Percentiles rank a stretch among this genome's conserved stretches.
Conservation (phyloP, 2,888 invertebrate genomes). For the Psococerastis gibbosa region DNA sequence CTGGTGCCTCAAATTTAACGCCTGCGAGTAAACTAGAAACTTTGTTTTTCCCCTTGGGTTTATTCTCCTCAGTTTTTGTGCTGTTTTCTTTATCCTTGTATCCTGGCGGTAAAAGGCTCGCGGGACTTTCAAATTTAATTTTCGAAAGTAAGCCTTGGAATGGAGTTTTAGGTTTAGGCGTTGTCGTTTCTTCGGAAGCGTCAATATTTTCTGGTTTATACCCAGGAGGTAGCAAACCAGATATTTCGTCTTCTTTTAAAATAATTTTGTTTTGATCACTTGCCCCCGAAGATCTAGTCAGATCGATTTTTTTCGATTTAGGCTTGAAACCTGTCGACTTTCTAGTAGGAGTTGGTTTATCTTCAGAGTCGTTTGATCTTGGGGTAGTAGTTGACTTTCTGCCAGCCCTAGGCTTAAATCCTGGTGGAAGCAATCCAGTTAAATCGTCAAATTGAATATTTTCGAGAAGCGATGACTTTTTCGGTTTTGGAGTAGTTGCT, state of each 20-base stretch:
- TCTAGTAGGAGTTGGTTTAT: slow-evolving; percentile 12
- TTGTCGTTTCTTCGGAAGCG: slow-evolving; percentile 18
- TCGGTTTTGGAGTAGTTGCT: slow-evolving; percentile 19
- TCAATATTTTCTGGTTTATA: slow-evolving; percentile 25
- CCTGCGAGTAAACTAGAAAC: slow-evolving; percentile 20
- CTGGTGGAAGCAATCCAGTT: slow-evolving; percentile 26
- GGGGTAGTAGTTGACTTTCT: neutral
- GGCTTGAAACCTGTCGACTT: slow-evolving; percentile 23
- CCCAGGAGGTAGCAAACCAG: slow-evolving; percentile 41
- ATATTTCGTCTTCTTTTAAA: slow-evolving; percentile 35
- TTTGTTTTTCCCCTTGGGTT: slow-evolving; percentile 25
- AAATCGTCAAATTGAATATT: slow-evolving; percentile 21
- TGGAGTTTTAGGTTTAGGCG: slow-evolving; percentile 18
- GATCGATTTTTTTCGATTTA: neutral
- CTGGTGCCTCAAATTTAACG: slow-evolving; percentile 9
- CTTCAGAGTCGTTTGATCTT: slow-evolving; percentile 22
- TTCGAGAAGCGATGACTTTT: slow-evolving; percentile 19
- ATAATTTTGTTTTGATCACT: neutral
- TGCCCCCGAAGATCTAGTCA: neutral
- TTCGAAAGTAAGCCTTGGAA: slow-evolving; percentile 14
- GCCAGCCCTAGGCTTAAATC: slow-evolving; percentile 22
- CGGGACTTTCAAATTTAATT: slow-evolving; percentile 10
- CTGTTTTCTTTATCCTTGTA: slow-evolving; percentile 29
- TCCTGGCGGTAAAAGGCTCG: slow-evolving; percentile 11
- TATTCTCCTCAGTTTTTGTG: slow-evolving; percentile 22